Base-by-base conservation (phyloP, 30 jellyfish, hydroid and myxozoan species). In the Catostylus mosaicus region DNA sequence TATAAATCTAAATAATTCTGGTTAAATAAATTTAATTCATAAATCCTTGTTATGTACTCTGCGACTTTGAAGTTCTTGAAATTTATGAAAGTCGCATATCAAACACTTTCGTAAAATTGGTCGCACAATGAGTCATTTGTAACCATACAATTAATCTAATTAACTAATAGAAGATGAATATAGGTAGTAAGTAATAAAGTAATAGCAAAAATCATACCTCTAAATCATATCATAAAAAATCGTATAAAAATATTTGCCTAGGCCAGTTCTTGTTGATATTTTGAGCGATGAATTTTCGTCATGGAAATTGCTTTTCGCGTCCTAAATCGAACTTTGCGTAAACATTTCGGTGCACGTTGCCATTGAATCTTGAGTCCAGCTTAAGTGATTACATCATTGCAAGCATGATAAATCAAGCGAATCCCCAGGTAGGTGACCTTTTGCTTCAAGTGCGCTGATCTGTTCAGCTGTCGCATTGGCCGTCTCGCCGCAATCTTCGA, bases 341-440 rank as follows among this genome's bases (percentile, higher is more conserved):
- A 82, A 68, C 85, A 82, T 45, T 50, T 18, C 65, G 85, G 37
- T 34, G 85, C 85, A 57, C 14, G 83, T 83, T 45, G 33, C 74
- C 89, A 37, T 62, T 64, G 79, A 26, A 69, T 31, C 80, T 46
- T 82, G 80, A 60, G 78, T 69, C 80, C 92, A 69, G 92, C 92
- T 57, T 69, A 22, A 59, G 92, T 22, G 69, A 82, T 82, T 82
- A 82, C 92, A 82, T 82, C 92, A 82, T 70, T 35, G 68, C 37
- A 68, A 47, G 92, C 80, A 57, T 82, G 80, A 43, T 24, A 57
- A 59, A 30, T 60, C 87, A 76, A 52, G 77, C 87, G 87, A 26
- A 37, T 54, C 67, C 56, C 75, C 67, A 27, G 82, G 62, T 29
- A 34, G 43, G 72, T 61, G 85, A 69, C 85, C 92, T 69, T 35